Evolutionary conservation across 2,797 vertebrate species (phyloP), one percentile per base, ranked within the genome.

Genomic region (Discoglossus pictus): DNA sequence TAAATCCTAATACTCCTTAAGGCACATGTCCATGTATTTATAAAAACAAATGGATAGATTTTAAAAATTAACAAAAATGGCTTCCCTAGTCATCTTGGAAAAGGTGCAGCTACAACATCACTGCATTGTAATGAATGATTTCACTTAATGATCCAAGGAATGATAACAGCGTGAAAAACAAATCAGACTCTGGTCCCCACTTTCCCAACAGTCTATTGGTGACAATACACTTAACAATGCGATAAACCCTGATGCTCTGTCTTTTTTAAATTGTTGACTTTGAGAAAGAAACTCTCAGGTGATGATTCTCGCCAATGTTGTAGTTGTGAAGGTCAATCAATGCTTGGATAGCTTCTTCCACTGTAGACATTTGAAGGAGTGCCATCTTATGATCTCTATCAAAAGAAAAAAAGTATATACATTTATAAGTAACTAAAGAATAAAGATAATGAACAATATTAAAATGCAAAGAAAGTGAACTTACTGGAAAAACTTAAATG

Each of bases 401-500:
- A 85, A 84, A 89, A 88, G 88, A 87, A 88, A 88, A 83, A 73
- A 20, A 79, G 73, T 77, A 88, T 85, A 89, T 82, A 80, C 70
- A 86, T 72, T 61, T 0, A 17, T 82, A 75, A 65, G 72, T 44
- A 62, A 44, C 44, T 15, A 62, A 7, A 7, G 65, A 62, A 1
- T 8, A 23, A 24, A 44, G 40, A n/a, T 31, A 34, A 24, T n/a
- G 2, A 56, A 9, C 16, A 2, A 44, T 7, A 27, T 11, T 1
- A n/a, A 27, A 27, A n/a, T n/a, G n/a, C 27, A n/a, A 38, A 17
- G 60, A 64, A 74, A 82, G 74, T 34, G 24, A 79, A 87, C 95
- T 82, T 94, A 98, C 95, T 98, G 95, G 86, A 98, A 98, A 89
- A 98, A 98, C 79, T 97, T 98, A 86, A 98, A 97, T 8, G 93